Percentiles rank a stretch among this genome's conserved stretches.
Conservation (phyloP, 2,113 vertebrate genomes). For the Gavialis gangeticus region DNA sequence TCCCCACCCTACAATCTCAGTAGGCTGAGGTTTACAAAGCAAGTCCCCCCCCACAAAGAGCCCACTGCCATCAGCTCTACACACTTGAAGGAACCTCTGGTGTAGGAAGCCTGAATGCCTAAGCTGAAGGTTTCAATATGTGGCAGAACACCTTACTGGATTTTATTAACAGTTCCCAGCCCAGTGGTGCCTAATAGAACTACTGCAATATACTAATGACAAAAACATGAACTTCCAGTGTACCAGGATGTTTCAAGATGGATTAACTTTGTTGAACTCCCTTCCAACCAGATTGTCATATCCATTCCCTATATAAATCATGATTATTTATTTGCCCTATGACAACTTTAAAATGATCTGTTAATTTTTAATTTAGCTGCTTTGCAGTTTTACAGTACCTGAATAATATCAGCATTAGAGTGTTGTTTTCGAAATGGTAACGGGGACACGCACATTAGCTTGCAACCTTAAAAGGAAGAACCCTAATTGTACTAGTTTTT, state of each 20-base stretch:
- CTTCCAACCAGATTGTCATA: not conserved
- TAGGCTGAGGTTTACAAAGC: too few species aligned
- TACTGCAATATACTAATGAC: not conserved
- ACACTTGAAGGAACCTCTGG: too few species aligned
- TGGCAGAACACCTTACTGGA: accelerated
- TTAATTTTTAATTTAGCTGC: not conserved
- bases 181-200: not conserved
- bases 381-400: too few species aligned
- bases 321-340: not conserved
- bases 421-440: not conserved
- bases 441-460: not conserved
- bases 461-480: accelerated
- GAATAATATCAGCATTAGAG: not conserved
- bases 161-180: not conserved
- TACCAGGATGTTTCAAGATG: not conserved
- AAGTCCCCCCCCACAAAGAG: too few species aligned
- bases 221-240: not conserved
- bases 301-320: not conserved
- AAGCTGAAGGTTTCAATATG: not conserved
- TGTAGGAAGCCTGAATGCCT: not conserved
- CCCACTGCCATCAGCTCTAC: too few species aligned
- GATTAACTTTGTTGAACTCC: not conserved
- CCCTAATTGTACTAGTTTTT: not conserved
- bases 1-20: too few species aligned
- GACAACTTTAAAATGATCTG: not conserved